These are phyloP conservation scores for Scleropages formosus DNA, from an alignment of 2,797 vertebrate species.

Conservation along the genomic window DNA sequence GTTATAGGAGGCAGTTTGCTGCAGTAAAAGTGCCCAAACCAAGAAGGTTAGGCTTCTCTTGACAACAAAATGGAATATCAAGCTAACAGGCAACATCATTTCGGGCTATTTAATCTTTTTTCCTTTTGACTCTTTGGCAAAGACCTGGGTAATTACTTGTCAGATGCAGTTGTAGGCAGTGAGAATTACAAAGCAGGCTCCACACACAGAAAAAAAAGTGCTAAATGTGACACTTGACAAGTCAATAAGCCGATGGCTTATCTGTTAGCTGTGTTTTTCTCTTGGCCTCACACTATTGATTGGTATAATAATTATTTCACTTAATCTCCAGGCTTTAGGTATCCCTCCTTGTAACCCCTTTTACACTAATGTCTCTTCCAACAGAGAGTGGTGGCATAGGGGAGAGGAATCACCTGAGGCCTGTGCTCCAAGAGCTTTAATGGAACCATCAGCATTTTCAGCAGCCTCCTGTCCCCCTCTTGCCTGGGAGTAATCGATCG, in stretches of 20 bases:
- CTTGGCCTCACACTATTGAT: constrained; percentile 57
- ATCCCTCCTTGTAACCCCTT: constrained; percentile 41
- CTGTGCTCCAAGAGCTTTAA: constrained; percentile 18
- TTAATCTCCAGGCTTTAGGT: constrained; percentile 60
- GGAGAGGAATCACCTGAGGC: not conserved
- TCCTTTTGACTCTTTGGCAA: not conserved
- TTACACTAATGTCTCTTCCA: constrained; percentile 32
- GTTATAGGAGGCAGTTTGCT: not conserved
- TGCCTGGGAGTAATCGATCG: constrained; percentile 5
- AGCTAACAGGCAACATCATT: constrained; percentile 3
- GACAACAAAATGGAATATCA: not conserved
- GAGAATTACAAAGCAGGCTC: constrained; percentile 48
- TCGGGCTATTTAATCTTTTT: constrained; percentile 21
- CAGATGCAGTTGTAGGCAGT: constrained; percentile 29
- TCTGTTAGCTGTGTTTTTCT: constrained; percentile 49
- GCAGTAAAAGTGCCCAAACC: not conserved
- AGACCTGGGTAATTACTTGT: constrained; percentile 38
- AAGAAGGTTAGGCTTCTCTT: not conserved
- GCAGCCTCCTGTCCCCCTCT: not conserved
- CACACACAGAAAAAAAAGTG: constrained; percentile 36
- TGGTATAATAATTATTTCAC: constrained; percentile 63
- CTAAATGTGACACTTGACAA: constrained; percentile 66
- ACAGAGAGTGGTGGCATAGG: not conserved
- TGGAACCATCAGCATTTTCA: constrained; percentile 30
- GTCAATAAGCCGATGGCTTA: constrained; percentile 68